phyloP scores from a whole-genome alignment of 2,113 vertebrate genomes.

The Vireo altiloquus region DNA sequence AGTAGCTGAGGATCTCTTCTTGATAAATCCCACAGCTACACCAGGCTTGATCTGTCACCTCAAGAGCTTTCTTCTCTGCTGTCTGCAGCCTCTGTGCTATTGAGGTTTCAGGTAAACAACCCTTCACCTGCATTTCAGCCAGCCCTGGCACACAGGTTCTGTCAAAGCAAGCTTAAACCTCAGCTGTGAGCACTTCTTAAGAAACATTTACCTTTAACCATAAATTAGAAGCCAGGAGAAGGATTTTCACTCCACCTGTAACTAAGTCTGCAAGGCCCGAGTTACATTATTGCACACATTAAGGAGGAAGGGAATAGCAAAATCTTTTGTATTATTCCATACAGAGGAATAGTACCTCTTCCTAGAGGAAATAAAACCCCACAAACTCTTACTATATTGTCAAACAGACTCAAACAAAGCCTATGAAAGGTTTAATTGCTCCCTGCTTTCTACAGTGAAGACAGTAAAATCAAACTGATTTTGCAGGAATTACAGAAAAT shows the following conservation, averaged over 20 bases:
- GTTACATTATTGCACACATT: background rate
- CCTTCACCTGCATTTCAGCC: background rate
- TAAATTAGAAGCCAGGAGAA: background rate
- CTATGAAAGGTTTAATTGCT: background rate
- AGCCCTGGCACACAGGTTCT: background rate
- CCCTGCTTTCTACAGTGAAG: background rate
- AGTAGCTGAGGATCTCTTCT: rapidly evolving
- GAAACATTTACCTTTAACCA: background rate
- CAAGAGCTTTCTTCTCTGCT: background rate
- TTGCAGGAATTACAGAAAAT: background rate
- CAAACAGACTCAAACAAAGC: background rate
- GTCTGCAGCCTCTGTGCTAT: background rate
- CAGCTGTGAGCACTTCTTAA: background rate
- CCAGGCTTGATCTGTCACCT: rapidly evolving
- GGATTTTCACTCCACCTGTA: background rate
- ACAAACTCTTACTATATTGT: background rate
- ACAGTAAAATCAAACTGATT: background rate
- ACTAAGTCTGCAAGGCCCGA: background rate
- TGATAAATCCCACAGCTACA: background rate
- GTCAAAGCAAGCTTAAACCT: background rate
- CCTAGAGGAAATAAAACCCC: background rate
- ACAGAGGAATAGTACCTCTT: background rate
- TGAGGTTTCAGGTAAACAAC: background rate
- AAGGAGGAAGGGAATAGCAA: background rate
- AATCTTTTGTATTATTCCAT: background rate